Conservation (phyloP, 2,113 vertebrate species). For the Oreochromis spilurus region DNA sequence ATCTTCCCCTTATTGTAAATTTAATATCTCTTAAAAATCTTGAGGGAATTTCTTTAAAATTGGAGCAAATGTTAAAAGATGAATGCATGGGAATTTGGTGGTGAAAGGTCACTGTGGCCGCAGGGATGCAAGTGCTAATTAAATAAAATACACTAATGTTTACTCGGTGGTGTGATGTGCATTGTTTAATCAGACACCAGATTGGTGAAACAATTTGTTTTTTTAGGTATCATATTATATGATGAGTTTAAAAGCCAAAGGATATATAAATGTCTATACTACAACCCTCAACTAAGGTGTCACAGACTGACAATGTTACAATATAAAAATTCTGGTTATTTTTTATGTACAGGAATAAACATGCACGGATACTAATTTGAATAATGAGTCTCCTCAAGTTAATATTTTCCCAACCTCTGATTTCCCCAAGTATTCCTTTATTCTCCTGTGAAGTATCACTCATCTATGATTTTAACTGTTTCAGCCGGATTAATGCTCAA, state of each 20-base stretch:
- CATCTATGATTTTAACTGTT: constrained; percentile 16
- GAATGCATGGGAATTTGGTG: not conserved
- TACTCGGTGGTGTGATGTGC: not conserved
- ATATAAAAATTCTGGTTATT: not conserved
- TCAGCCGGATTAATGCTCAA: constrained; percentile 2
- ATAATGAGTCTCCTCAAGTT: not conserved
- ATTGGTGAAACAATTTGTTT: not conserved
- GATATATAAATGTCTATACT: not conserved
- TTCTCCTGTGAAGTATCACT: not conserved
- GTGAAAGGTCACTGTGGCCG: not conserved
- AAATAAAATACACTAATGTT: not conserved
- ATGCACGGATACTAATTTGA: not conserved
- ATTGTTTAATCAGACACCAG: not conserved
- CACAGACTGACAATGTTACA: not conserved
- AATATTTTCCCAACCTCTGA: constrained; percentile 9
- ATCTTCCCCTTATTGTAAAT: not conserved
- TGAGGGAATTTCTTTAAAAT: not conserved
- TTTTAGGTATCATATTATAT: not conserved
- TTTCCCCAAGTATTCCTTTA: not conserved
- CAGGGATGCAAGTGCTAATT: not conserved
- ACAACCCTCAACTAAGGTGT: not conserved
- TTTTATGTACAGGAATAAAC: not conserved
- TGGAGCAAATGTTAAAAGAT: not conserved
- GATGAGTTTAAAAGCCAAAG: not conserved
- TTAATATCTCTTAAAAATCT: not conserved